These are phyloP conservation scores for Napeogenes inachia DNA, from an alignment of 2,888 invertebrate species.

Conservation along the genomic window DNA sequence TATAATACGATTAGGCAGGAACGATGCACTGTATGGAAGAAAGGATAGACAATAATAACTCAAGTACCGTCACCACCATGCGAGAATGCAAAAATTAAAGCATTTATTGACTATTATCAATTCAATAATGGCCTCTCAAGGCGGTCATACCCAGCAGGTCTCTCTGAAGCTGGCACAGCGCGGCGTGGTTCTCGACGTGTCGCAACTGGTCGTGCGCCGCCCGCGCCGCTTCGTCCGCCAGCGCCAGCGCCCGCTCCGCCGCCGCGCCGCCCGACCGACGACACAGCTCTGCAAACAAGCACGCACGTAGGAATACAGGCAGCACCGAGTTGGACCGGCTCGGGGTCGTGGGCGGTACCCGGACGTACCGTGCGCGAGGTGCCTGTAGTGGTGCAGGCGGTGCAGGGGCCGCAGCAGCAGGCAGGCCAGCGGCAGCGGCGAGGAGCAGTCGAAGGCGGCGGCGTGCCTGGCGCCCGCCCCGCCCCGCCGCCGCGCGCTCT, in stretches of 20 bases:
- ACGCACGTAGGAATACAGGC: no score
- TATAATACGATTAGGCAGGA: no score
- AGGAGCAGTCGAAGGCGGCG: slow-evolving; percentile 76
- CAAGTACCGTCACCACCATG: no score
- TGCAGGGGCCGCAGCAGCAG: slow-evolving; percentile 93
- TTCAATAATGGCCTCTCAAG: no score
- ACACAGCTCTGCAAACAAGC: slow-evolving; percentile 41
- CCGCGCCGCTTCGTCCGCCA: slow-evolving; percentile 89
- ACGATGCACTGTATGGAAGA: no score
- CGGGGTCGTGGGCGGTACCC: no score
- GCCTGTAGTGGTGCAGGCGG: slow-evolving; percentile 89
- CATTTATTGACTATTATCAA: no score
- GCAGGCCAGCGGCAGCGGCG: slow-evolving; percentile 86
- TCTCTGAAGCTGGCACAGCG: slow-evolving; percentile 90
- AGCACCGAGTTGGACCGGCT: neutral
- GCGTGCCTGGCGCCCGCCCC: slow-evolving; percentile 79
- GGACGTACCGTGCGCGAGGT: slow-evolving; percentile 33
- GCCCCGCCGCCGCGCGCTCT: slow-evolving; percentile 85
- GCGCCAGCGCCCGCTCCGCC: slow-evolving; percentile 84
- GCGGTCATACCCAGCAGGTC: slow-evolving; percentile 80
- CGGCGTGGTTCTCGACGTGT: slow-evolving; percentile 82
- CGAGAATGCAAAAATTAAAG: no score
- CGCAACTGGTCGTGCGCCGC: slow-evolving; percentile 51
- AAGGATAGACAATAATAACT: no score
- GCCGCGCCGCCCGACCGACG: slow-evolving; percentile 72